These are phyloP conservation scores for Triplophysa yarkandensis DNA, from an alignment of 2,797 vertebrate species.

Conservation along the genomic window DNA sequence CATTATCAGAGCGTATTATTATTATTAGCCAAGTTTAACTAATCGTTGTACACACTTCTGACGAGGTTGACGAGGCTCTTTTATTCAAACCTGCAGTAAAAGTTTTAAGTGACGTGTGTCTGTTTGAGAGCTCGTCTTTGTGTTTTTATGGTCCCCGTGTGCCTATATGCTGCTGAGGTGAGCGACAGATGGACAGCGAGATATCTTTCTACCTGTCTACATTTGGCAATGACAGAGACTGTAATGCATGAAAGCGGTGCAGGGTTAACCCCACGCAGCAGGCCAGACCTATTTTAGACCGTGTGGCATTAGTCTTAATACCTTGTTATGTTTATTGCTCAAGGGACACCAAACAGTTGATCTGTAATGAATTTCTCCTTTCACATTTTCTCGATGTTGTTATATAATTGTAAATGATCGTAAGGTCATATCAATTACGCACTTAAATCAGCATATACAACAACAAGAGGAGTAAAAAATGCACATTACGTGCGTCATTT, in stretches of 20 bases:
- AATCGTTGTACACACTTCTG: no score
- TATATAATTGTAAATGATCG: background rate
- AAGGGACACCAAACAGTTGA: slow-evolving; percentile 25
- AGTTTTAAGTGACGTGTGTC: background rate
- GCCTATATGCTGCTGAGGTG: slow-evolving; percentile 28
- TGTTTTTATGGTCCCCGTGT: slow-evolving; percentile 28
- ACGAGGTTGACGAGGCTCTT: no score
- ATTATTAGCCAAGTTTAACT: no score
- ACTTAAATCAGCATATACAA: background rate
- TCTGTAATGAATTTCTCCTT: slow-evolving; percentile 41
- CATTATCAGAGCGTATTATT: no score
- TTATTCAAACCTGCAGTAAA: no score
- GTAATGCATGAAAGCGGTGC: background rate
- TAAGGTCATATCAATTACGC: background rate
- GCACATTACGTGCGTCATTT: background rate
- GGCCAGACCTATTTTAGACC: slow-evolving; percentile 53
- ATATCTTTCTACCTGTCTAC: slow-evolving; percentile 54
- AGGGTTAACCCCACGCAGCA: slow-evolving; percentile 19
- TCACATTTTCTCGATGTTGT: background rate
- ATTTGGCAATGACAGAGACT: slow-evolving; percentile 45
- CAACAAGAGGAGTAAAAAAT: background rate
- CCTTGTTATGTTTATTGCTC: slow-evolving; percentile 57
- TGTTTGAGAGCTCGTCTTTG: slow-evolving; percentile 1
- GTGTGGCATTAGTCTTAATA: slow-evolving; percentile 51
- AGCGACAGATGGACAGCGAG: slow-evolving; percentile 53